A percentile compares a stretch with the other conserved stretches of the same genome.
Conservation (phyloP, 1,140 invertebrate species). For the Lutraria rhynchaena region DNA sequence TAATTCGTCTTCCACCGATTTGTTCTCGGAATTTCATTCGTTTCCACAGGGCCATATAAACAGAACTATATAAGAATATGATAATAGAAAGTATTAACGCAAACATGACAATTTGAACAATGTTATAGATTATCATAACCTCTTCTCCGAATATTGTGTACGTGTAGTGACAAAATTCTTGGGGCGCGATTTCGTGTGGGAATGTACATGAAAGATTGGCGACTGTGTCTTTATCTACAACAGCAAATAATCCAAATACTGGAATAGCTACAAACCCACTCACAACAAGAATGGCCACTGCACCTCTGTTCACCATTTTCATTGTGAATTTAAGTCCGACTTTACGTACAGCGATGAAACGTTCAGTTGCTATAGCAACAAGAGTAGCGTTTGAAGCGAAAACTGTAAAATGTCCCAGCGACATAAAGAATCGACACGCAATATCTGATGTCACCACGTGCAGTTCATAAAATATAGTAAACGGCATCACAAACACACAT, state of each 20-base stretch:
- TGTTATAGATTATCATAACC: conserved; percentile 64
- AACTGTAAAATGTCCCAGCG: conserved; percentile 69
- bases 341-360: conserved; percentile 69
- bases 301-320: conserved; percentile 64
- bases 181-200: conserved; percentile 43
- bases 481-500: conserved; percentile 72
- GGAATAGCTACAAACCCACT: conserved; percentile 64
- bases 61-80: conserved; percentile 68
- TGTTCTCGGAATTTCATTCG: conserved; percentile 60
- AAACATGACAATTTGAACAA: conserved; percentile 63
- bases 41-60: conserved; percentile 71
- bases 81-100: conserved; percentile 66
- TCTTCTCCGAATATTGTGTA: conserved; percentile 62
- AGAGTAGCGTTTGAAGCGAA: conserved; percentile 67
- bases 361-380: conserved; percentile 72
- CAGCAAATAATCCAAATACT: conserved; percentile 70
- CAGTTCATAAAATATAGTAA: conserved; percentile 71
- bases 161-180: conserved; percentile 72
- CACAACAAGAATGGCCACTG: conserved; percentile 63
- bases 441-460: conserved; percentile 69
- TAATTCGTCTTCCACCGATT: background rate
- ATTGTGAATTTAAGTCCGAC: conserved; percentile 61
- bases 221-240: conserved; percentile 61
- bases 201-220: conserved; percentile 62
- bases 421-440: conserved; percentile 67